Conservation (phyloP, 2,888 invertebrate genomes). For the Syrista parreyssii region DNA sequence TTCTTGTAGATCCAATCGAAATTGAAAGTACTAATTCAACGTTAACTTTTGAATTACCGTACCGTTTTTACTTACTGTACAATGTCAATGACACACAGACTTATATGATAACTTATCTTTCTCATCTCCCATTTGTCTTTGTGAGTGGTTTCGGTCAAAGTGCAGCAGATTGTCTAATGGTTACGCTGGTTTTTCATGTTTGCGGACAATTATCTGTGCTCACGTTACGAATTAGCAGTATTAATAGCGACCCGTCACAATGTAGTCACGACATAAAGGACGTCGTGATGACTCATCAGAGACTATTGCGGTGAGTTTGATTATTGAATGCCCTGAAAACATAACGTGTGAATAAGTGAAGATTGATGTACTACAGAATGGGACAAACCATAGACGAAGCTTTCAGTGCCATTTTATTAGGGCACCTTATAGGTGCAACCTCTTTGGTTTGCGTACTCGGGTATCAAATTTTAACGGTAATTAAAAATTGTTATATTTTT, state of each 20-base stretch:
- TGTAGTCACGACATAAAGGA: conserved; percentile 33
- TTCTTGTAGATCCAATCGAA: not conserved
- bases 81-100: conserved; percentile 40
- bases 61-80: conserved; percentile 50
- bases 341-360: not conserved
- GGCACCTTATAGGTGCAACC: conserved; percentile 39
- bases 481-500: not conserved
- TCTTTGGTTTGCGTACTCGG: conserved; percentile 44
- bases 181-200: conserved; percentile 49
- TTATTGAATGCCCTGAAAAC: not conserved
- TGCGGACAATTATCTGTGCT: conserved; percentile 49
- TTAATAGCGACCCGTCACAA: conserved; percentile 28
- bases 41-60: conserved; percentile 41
- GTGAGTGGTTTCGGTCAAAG: conserved; percentile 45
- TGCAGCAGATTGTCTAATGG: conserved; percentile 46
- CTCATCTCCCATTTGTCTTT: conserved; percentile 47
- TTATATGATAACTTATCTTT: conserved; percentile 43
- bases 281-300: conserved; percentile 39
- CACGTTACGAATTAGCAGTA: conserved; percentile 38
- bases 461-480: conserved; percentile 45
- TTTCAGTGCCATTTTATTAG: conserved; percentile 38
- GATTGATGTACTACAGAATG: conserved; percentile 32
- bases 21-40: conserved; percentile 20
- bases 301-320: conserved; percentile 39
- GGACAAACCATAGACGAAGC: conserved; percentile 35